Evolutionary conservation across 2,888 invertebrate species (phyloP).

Genomic region (Nezara viridula): DNA sequence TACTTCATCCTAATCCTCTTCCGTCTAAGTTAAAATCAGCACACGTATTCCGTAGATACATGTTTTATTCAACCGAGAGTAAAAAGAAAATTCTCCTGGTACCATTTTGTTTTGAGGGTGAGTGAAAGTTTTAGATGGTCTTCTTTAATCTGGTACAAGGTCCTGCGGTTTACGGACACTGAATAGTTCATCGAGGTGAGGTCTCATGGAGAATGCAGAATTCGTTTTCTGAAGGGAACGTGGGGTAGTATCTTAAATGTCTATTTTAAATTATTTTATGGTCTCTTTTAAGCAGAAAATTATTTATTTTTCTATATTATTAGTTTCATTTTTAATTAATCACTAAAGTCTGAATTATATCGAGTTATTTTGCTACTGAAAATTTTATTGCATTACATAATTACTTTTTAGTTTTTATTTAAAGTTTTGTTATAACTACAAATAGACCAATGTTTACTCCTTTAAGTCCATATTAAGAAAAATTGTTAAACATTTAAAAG

Average conservation of each 20-base stretch:
- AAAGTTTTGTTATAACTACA: no score
- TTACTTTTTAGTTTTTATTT: no score
- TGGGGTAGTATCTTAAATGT: not conserved
- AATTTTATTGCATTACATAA: no score
- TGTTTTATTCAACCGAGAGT: conserved; percentile 10
- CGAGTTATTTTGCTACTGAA: no score
- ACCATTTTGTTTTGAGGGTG: not conserved
- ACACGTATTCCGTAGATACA: not conserved
- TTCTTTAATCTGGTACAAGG: conserved; percentile 40
- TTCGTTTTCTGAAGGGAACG: not conserved
- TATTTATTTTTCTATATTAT: no score
- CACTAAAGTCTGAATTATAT: no score
- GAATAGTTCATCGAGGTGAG: not conserved
- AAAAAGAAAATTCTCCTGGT: conserved; percentile 14
- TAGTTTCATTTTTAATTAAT: no score
- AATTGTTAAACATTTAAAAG: no score
- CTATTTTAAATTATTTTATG: not conserved
- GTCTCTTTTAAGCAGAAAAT: no score
- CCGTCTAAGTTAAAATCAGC: not conserved
- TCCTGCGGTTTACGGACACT: conserved; percentile 23
- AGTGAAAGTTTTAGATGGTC: conserved; percentile 38
- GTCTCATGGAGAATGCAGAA: not conserved
- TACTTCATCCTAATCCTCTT: no score
- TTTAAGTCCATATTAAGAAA: no score
- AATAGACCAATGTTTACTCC: no score